Percentiles rank a stretch among this genome's conserved stretches.
Conservation (phyloP, 2,113 vertebrate genomes). For the Gadus macrocephalus region DNA sequence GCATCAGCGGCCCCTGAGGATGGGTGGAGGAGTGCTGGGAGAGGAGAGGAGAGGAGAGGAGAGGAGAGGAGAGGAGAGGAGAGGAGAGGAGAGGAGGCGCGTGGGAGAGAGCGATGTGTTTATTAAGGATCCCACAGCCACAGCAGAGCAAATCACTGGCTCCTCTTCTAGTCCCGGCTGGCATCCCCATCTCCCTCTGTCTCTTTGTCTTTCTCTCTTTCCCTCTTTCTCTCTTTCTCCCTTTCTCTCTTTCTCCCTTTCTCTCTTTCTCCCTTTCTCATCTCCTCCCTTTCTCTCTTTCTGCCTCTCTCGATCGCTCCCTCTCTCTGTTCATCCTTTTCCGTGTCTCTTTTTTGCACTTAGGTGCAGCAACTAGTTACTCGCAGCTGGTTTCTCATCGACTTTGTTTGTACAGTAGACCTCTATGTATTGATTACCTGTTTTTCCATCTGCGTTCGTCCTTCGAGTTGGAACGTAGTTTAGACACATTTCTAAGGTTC, state of each 20-base stretch:
- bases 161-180: conserved; percentile 7
- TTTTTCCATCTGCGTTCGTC: too few relatives aligned
- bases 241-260: neutral
- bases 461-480: too few relatives aligned
- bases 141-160: conserved; percentile 67
- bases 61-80: neutral
- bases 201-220: conserved; percentile 3
- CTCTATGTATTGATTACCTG: too few relatives aligned
- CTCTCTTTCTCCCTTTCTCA: too few relatives aligned
- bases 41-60: neutral
- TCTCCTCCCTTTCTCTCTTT: too few relatives aligned
- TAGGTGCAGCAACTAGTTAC: too few relatives aligned
- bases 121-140: conserved; percentile 62
- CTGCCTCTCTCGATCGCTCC: too few relatives aligned
- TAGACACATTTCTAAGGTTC: too few relatives aligned
- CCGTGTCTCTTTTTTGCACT: too few relatives aligned
- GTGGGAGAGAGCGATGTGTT: conserved; percentile 51
- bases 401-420: too few relatives aligned
- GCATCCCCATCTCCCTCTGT: conserved; percentile 8
- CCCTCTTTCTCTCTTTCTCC: neutral
- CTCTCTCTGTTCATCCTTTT: too few relatives aligned
- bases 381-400: too few relatives aligned
- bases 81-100: neutral
- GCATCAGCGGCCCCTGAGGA: conserved; percentile 4
- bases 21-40: neutral